Evolutionary conservation across 2,113 vertebrate species (phyloP).

Genomic region (Gallinago undulata): DNA sequence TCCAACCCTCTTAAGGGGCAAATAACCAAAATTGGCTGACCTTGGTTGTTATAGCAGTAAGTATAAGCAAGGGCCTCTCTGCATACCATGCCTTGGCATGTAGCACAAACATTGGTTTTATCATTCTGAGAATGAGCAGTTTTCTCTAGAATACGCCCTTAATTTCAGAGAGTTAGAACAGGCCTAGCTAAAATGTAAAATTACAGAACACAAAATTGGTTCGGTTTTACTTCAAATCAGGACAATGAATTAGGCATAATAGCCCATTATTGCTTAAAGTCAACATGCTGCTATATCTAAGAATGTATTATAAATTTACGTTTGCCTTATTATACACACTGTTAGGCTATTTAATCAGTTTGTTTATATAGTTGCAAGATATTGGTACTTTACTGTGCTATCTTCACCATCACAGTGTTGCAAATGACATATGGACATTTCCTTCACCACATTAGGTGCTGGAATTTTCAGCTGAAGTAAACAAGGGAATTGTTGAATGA

Average conservation of each 20-base stretch:
- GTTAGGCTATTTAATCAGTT: neutral
- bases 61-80: too few relatives aligned
- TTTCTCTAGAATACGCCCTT: too few relatives aligned
- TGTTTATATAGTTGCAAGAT: neutral
- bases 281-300: neutral
- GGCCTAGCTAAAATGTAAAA: too few relatives aligned
- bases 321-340: neutral
- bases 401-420: neutral
- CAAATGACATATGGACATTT: neutral
- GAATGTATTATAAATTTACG: neutral
- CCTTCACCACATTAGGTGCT: neutral
- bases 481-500: neutral
- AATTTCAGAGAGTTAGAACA: too few relatives aligned
- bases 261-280: neutral
- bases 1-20: too few relatives aligned
- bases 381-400: neutral
- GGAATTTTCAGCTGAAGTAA: neutral
- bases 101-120: too few relatives aligned
- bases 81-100: too few relatives aligned
- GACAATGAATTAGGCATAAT: neutral
- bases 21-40: too few relatives aligned
- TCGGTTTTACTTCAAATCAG: too few relatives aligned
- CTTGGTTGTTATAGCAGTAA: too few relatives aligned
- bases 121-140: too few relatives aligned
- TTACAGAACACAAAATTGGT: too few relatives aligned